Evolutionary conservation across 2,888 invertebrate genomes (phyloP).

Genomic region (Argyresthia goedartella): DNA sequence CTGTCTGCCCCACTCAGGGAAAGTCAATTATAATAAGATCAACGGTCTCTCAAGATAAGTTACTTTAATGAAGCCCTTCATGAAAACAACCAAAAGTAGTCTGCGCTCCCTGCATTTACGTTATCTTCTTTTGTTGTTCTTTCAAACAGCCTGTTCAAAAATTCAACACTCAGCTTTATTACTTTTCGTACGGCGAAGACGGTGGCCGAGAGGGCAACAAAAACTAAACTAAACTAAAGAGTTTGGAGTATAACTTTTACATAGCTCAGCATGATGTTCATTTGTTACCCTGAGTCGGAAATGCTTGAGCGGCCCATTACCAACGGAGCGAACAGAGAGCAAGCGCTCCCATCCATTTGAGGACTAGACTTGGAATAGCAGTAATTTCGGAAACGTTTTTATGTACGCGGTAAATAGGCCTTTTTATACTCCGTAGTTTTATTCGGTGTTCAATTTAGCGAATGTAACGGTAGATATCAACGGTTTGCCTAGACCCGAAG

Average conservation of each 20-base stretch:
- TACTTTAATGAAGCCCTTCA: no score
- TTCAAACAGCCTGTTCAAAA: no score
- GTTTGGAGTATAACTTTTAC: neutral
- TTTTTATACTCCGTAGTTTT: neutral
- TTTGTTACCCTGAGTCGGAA: neutral
- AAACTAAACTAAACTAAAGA: neutral
- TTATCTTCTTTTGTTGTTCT: no score
- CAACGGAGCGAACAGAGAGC: neutral
- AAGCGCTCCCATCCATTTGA: neutral
- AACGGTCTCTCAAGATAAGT: no score
- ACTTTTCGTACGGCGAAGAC: no score
- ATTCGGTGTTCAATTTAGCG: neutral
- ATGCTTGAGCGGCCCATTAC: slow-evolving; percentile 1
- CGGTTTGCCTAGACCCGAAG: no score
- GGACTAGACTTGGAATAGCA: neutral
- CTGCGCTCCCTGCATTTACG: no score
- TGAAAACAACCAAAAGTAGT: no score
- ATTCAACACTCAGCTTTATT: no score
- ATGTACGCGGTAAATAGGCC: neutral
- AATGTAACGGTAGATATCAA: no score
- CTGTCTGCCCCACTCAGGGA: no score
- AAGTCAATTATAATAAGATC: no score
- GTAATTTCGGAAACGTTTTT: slow-evolving; percentile 2
- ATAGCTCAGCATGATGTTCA: neutral
- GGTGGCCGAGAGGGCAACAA: neutral